phyloP scores from a whole-genome alignment of 2,888 invertebrate species.

The Drosophila mayaguana region DNA sequence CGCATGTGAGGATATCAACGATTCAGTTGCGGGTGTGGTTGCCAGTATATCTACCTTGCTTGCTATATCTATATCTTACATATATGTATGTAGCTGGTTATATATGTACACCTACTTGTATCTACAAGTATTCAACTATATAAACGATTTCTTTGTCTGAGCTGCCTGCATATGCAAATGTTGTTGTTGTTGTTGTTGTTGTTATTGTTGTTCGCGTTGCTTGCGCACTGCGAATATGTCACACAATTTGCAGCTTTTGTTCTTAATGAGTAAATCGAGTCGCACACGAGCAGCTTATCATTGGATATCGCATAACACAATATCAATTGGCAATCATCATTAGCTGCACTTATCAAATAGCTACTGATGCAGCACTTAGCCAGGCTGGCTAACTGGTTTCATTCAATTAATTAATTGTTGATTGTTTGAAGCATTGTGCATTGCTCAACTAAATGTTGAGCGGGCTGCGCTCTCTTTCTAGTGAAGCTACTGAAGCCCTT shows the following conservation, averaged over 20 bases:
- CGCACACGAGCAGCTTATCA: conserved; percentile 7
- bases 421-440: not conserved
- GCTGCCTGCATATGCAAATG: conserved; percentile 31
- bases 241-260: conserved; percentile 30
- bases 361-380: conserved; percentile 21
- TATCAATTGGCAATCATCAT: conserved; percentile 26
- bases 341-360: conserved; percentile 29
- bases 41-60: conserved; percentile 3
- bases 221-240: conserved; percentile 14
- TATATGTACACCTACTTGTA: not conserved
- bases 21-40: conserved; percentile 23
- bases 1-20: conserved; percentile 34
- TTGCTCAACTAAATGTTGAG: conserved; percentile 5
- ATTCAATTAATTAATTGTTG: conserved; percentile 17
- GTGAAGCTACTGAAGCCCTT: not conserved
- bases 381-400: conserved; percentile 37
- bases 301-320: conserved; percentile 4
- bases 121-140: conserved; percentile 22
- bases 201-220: conserved; percentile 3
- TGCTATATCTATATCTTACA: not conserved
- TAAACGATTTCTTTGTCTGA: conserved; percentile 39
- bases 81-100: not conserved
- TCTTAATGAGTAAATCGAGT: conserved; percentile 21
- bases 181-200: conserved; percentile 17
- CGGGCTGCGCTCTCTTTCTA: conserved; percentile 9